Evolutionary conservation across 23 tunicate genomes (phyloP).

Genomic region (Oikopleura albicans): DNA sequence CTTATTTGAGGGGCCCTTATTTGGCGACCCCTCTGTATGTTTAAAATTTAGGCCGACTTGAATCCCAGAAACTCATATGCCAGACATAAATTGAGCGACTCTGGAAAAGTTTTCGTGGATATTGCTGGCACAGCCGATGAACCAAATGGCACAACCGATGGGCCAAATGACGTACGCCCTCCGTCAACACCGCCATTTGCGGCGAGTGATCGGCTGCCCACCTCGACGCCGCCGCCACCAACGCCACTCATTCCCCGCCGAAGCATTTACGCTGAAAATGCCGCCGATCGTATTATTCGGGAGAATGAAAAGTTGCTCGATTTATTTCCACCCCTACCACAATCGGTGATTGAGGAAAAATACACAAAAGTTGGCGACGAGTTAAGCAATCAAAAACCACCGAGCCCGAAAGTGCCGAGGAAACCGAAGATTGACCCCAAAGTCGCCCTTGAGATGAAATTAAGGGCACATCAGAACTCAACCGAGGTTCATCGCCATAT

Average conservation of each 20-base stretch:
- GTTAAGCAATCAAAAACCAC: neutral
- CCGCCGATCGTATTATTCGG: neutral
- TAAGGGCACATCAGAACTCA: neutral
- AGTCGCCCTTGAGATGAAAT: neutral
- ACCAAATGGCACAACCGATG: no score
- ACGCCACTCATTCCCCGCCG: neutral
- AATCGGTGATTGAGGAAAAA: neutral
- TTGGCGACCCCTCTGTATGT: no score
- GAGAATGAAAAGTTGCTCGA: neutral
- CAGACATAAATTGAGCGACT: no score
- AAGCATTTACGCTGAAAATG: neutral
- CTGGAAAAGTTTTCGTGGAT: no score
- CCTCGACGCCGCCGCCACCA: neutral
- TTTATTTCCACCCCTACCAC: neutral
- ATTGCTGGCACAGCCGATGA: no score
- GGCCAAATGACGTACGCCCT: no score
- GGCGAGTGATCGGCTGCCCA: no score
- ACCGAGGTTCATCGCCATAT: neutral
- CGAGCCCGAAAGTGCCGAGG: neutral
- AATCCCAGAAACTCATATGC: no score
- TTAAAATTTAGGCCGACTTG: no score
- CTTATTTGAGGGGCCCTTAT: no score
- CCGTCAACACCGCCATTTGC: no score
- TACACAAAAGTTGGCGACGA: neutral
- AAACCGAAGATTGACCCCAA: neutral